phyloP scores from a whole-genome alignment of 1,140 invertebrate species.

The Atopsyche davidsoni region DNA sequence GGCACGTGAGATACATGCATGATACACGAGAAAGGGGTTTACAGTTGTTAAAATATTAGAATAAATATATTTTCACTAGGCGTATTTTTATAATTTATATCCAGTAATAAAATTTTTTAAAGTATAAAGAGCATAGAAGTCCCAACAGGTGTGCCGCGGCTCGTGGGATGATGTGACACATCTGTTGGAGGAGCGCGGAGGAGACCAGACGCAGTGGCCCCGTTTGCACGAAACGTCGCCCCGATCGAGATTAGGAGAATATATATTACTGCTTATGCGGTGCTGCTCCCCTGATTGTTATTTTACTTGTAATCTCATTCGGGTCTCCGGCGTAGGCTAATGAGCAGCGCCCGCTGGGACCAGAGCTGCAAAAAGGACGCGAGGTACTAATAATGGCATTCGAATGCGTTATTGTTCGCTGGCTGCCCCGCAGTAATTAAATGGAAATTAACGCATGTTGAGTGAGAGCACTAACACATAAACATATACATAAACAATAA shows the following conservation, averaged over 20 bases:
- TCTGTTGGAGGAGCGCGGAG: neutral
- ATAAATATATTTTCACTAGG: too few species aligned
- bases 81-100: too few species aligned
- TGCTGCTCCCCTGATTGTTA: slow-evolving; percentile 16
- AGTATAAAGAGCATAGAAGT: too few species aligned
- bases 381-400: neutral
- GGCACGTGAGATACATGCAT: too few species aligned
- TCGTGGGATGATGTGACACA: neutral
- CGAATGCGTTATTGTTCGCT: slow-evolving; percentile 1
- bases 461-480: too few species aligned
- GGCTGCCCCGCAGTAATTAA: too few species aligned
- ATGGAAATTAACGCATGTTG: too few species aligned
- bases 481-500: too few species aligned
- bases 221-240: slow-evolving; percentile 18
- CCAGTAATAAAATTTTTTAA: too few species aligned
- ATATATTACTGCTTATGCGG: slow-evolving; percentile 23
- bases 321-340: slow-evolving; percentile 14
- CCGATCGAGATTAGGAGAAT: slow-evolving; percentile 22
- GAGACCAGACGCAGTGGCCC: slow-evolving; percentile 15
- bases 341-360: slow-evolving; percentile 14
- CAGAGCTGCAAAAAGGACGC: slow-evolving; percentile 8
- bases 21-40: too few species aligned
- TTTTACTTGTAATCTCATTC: slow-evolving; percentile 18
- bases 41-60: too few species aligned
- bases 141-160: too few species aligned